Evolutionary conservation across 1,140 invertebrate species (phyloP), one percentile per base, ranked within the genome.

Genomic region (Drosophila parabipectinata): DNA sequence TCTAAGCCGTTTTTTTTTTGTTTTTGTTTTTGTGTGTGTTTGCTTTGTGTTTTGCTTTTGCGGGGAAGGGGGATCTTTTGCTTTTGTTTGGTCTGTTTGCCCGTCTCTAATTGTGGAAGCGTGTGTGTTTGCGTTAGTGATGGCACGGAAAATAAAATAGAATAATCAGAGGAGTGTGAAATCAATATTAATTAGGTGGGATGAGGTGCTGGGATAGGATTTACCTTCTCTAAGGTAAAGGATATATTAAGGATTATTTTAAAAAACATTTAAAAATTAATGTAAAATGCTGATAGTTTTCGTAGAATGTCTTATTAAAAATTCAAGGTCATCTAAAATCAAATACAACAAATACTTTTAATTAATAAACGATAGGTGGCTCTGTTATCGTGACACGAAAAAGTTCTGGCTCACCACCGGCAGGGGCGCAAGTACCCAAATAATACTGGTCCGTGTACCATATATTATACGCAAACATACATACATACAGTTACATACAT

Each of bases 31-130:
- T 28, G 26, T 28, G 77, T 78, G 59, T 79, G 72, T 81, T 44
- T 44, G n/a, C 41, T 44, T 18, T 44, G n/a, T 44, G 41, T 44
- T 44, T 14, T 37, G 34, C 34, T 37, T 44, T 44, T 44, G 41
- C n/a, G 41, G 41, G 41, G 41, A 15, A 12, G n/a, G 41, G 41
- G 41, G 41, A 44, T 41, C 26, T 47, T 53, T 30, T 34, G 51
- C 52, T 53, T 64, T 64, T 79, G 69, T 67, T 61, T 47, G 67
- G 64, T 77, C 50, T 66, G 44, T 58, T 76, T 82, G 48, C 50
- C 55, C 39, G 39, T 54, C 58, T 67, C 66, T 58, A 66, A 73
- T 67, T 77, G 56, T 69, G 72, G 45, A 45, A 48, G 50, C 48
- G 18, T 66, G 66, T 50, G 51, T 47, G 67, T 53, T 15, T 47